These are phyloP conservation scores for Sitobion miscanthi DNA, from an alignment of 1,140 invertebrate species.

Conservation along the genomic window DNA sequence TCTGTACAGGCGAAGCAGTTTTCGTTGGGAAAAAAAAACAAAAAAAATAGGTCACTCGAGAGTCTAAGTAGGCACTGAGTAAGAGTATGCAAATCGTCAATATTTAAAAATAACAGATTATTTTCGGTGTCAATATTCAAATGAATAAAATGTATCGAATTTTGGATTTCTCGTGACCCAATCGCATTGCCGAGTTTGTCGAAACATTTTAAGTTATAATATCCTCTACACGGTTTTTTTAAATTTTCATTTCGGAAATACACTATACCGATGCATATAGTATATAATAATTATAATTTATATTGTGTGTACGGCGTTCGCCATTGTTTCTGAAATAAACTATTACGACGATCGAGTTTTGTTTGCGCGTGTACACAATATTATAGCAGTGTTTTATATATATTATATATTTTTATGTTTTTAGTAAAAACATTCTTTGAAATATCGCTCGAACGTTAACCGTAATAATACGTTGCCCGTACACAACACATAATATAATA, in stretches of 20 bases:
- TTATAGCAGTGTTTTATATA: neutral
- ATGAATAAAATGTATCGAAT: neutral
- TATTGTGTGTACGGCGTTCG: too few relatives aligned
- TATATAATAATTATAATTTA: too few relatives aligned
- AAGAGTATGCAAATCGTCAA: neutral
- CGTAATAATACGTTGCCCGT: neutral
- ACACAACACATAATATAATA: neutral
- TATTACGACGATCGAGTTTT: neutral
- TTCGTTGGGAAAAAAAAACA: neutral
- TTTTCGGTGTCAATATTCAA: neutral
- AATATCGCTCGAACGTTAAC: neutral
- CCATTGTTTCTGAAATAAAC: too few relatives aligned
- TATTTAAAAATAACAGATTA: neutral
- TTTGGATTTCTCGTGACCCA: neutral
- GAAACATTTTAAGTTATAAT: too few relatives aligned
- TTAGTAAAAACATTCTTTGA: neutral
- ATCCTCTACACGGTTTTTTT: too few relatives aligned
- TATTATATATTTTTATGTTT: neutral
- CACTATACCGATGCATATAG: too few relatives aligned
- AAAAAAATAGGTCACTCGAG: neutral
- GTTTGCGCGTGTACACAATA: neutral
- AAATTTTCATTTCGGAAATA: neutral
- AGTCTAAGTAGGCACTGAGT: neutral
- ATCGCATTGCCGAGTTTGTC: too few relatives aligned
- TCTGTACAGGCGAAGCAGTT: neutral